These are phyloP conservation scores for Chloebia gouldiae DNA, from an alignment of 2,113 vertebrate genomes.

Conservation along the genomic window DNA sequence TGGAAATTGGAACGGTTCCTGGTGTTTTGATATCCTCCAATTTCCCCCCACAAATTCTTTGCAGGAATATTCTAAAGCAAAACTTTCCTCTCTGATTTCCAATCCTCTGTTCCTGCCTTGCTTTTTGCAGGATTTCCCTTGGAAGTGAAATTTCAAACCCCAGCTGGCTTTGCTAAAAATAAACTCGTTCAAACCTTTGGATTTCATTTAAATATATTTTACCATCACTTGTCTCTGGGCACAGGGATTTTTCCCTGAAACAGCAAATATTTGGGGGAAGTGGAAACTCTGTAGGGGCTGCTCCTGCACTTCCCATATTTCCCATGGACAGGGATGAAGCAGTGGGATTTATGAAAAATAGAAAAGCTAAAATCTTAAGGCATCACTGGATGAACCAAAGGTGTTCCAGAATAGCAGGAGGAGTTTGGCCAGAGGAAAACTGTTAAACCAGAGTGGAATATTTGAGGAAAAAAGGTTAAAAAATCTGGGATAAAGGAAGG, in stretches of 20 bases:
- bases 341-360: background rate
- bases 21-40: background rate
- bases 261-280: background rate
- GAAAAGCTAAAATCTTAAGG: background rate
- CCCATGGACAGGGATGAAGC: fast-evolving
- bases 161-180: conserved; percentile 28
- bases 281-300: background rate
- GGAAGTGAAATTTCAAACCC: background rate
- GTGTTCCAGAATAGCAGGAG: fast-evolving
- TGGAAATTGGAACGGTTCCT: background rate
- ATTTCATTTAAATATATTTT: background rate
- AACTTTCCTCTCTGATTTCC: background rate
- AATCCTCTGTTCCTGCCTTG: background rate
- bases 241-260: background rate
- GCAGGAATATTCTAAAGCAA: background rate
- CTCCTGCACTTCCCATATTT: background rate
- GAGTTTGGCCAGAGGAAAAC: background rate
- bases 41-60: background rate
- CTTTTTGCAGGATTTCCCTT: background rate
- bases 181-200: background rate
- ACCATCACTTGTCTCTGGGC: background rate
- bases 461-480: background rate
- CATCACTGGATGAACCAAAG: background rate
- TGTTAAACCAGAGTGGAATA: background rate
- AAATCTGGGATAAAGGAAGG: background rate